A percentile compares a stretch with the other conserved stretches of the same genome.
Evolutionary conservation across 37 sponge, comb jelly and placozoan genomes (phyloP).

Genomic region (Chondrilla cf. caribensis): DNA sequence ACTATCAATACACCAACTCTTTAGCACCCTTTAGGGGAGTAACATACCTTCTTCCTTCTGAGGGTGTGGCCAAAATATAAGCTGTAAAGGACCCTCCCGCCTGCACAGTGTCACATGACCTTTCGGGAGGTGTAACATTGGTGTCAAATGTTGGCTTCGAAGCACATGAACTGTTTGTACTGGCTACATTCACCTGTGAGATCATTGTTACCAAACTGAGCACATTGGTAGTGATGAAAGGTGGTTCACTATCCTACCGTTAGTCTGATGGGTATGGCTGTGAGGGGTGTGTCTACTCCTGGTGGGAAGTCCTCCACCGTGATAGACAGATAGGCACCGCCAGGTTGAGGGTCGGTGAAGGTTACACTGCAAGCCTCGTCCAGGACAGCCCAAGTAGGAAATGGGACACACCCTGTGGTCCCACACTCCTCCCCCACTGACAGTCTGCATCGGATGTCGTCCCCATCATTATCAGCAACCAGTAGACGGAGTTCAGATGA

Average conservation of each 20-base stretch:
- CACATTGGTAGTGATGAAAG: too few relatives aligned
- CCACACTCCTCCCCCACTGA: slow-evolving; percentile 7
- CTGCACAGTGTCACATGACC: slow-evolving; percentile 23
- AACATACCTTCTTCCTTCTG: neutral
- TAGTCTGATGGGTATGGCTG: neutral
- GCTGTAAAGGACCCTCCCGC: neutral
- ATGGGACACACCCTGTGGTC: slow-evolving; percentile 9
- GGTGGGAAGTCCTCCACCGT: slow-evolving; percentile 10
- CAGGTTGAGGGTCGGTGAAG: neutral
- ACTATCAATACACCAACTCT: too few relatives aligned
- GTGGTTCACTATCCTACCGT: slow-evolving; percentile 1
- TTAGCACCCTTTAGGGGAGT: too few relatives aligned
- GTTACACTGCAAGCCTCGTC: neutral
- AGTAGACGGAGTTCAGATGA: neutral
- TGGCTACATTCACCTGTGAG: neutral
- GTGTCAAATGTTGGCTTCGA: neutral
- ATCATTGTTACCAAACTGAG: too few relatives aligned
- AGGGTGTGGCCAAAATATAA: slow-evolving; percentile 2
- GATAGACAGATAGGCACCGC: neutral
- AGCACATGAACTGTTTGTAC: neutral
- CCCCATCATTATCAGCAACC: slow-evolving; percentile 3
- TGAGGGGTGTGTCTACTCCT: neutral
- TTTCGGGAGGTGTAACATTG: neutral
- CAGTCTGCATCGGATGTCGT: neutral
- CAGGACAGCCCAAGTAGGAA: neutral